phyloP scores from a whole-genome alignment of 2,888 invertebrate species.

The Ashinkailepas kermadecensis region DNA sequence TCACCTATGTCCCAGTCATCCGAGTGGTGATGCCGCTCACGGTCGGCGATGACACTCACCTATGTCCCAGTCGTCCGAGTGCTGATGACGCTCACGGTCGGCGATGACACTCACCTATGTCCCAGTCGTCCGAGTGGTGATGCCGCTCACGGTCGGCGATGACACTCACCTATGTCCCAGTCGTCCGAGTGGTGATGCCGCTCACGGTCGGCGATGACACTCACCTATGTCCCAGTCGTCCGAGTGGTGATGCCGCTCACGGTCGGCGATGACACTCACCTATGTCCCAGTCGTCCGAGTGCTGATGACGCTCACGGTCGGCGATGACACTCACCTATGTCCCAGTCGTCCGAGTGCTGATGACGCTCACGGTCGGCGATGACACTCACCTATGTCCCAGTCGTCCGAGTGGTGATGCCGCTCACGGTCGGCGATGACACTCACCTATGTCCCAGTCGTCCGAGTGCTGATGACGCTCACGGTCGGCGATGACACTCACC shows the following conservation, averaged over 20 bases:
- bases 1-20: too few species aligned
- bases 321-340: constrained; percentile 21
- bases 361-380: constrained; percentile 11
- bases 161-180: constrained; percentile 41
- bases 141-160: constrained; percentile 10
- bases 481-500: background rate
- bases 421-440: constrained; percentile 49
- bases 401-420: constrained; percentile 89
- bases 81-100: too few species aligned
- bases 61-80: too few species aligned
- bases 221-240: constrained; percentile 21
- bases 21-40: too few species aligned
- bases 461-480: constrained; percentile 16
- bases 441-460: constrained; percentile 21
- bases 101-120: constrained; percentile 20
- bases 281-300: constrained; percentile 63
- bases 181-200: constrained; percentile 89
- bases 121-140: background rate
- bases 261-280: background rate
- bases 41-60: too few species aligned
- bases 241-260: constrained; percentile 16
- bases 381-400: constrained; percentile 41
- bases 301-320: constrained; percentile 78
- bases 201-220: constrained; percentile 50
- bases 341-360: background rate